phyloP scores from a whole-genome alignment of 2,113 vertebrate genomes.

The Hyperopisus bebe region DNA sequence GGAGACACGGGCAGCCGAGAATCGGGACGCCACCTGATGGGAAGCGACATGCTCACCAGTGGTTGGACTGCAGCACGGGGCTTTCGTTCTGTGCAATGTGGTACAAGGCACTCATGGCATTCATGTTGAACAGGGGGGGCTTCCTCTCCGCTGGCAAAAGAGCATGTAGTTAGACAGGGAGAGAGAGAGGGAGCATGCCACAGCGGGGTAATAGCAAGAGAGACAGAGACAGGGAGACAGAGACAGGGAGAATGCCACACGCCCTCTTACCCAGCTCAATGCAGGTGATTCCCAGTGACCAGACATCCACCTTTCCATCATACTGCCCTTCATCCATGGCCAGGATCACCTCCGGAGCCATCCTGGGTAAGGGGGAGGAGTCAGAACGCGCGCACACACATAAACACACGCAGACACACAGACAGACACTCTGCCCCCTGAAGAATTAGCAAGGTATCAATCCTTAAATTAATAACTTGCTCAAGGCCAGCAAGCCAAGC shows the following conservation, averaged over 20 bases:
- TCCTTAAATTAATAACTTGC: background rate
- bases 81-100: constrained; percentile 70
- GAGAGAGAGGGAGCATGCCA: background rate
- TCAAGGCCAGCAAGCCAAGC: background rate
- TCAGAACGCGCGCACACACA: background rate
- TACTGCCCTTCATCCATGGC: constrained; percentile 77
- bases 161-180: background rate
- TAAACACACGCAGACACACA: background rate
- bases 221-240: background rate
- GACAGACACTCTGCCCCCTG: background rate
- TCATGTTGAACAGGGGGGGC: constrained; percentile 68
- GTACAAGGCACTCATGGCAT: constrained; percentile 71
- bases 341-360: constrained; percentile 74
- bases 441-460: background rate
- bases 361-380: constrained; percentile 46
- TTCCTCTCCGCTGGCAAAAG: constrained; percentile 59
- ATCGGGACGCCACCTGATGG: background rate
- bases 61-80: constrained; percentile 62
- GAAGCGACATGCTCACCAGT: constrained; percentile 53
- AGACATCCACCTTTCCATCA: constrained; percentile 72
- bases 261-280: constrained; percentile 62
- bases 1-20: background rate
- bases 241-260: background rate
- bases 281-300: constrained; percentile 75
- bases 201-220: background rate